phyloP scores from a whole-genome alignment of 2,797 vertebrate genomes.

The Pseudopleuronectes americanus region DNA sequence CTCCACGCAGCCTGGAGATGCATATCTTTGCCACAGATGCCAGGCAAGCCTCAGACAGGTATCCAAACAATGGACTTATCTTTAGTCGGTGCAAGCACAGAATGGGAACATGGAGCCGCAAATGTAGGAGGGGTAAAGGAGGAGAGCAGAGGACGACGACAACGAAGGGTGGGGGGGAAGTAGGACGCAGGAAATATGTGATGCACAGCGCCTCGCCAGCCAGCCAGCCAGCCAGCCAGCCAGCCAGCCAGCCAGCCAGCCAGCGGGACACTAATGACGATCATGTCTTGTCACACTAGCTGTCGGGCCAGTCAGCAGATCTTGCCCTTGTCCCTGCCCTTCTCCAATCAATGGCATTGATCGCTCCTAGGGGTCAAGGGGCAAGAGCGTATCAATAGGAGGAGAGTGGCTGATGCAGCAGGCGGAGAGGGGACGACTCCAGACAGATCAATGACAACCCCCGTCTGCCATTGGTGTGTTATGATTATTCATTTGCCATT shows the following conservation, averaged over 20 bases:
- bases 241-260: conserved; percentile 68
- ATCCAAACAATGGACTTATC: conserved; percentile 73
- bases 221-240: conserved; percentile 72
- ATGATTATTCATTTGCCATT: conserved; percentile 90
- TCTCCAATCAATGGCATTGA: conserved; percentile 90
- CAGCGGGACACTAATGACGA: conserved; percentile 82
- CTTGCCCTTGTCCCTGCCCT: conserved; percentile 85
- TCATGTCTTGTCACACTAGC: conserved; percentile 86
- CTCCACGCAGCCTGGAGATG: conserved; percentile 46
- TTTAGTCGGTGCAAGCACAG: conserved; percentile 46
- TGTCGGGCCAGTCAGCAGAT: conserved; percentile 86
- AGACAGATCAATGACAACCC: conserved; percentile 93
- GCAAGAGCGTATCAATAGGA: conserved; percentile 89
- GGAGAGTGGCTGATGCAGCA: conserved; percentile 92
- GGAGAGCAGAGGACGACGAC: conserved; percentile 22
- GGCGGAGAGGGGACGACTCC: conserved; percentile 85
- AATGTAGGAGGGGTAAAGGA: conserved; percentile 40
- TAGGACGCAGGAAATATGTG: conserved; percentile 51
- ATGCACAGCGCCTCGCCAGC: conserved; percentile 63
- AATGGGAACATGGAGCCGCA: conserved; percentile 50
- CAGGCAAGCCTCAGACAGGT: conserved; percentile 62
- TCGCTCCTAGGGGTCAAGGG: conserved; percentile 90
- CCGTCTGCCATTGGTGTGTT: conserved; percentile 88
- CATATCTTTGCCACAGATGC: conserved; percentile 51
- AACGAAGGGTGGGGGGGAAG: conserved; percentile 19